Conservation (phyloP, 2,113 vertebrate species). For the Mus pahari region DNA sequence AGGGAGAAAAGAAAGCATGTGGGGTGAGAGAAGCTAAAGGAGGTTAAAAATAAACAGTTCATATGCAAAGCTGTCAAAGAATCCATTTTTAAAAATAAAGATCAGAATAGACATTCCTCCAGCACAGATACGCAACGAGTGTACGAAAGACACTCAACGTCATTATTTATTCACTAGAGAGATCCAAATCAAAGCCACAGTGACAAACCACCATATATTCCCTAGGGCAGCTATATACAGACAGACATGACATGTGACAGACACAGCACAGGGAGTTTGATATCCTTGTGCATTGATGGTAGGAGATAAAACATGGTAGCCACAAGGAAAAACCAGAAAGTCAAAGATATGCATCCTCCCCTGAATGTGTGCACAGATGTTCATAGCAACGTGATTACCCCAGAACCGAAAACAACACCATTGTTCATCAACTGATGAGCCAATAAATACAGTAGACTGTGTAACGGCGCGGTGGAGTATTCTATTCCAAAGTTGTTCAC, state of each 20-base stretch:
- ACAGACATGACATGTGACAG: neutral
- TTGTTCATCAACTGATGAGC: neutral
- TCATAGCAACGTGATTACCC: neutral
- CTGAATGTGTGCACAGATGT: neutral
- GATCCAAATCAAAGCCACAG: neutral
- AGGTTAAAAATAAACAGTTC: neutral
- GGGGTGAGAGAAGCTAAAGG: neutral
- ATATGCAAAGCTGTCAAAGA: neutral
- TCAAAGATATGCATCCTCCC: neutral
- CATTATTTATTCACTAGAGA: neutral
- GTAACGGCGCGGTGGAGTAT: neutral
- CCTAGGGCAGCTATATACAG: neutral
- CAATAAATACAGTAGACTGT: neutral
- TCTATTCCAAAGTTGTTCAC: neutral
- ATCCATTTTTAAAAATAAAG: neutral
- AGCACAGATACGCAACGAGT: neutral
- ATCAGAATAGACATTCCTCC: neutral
- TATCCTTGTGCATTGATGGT: neutral
- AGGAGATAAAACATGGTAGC: neutral
- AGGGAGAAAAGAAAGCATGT: too few species aligned
- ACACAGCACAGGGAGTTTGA: neutral
- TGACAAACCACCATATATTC: neutral
- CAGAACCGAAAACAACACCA: neutral
- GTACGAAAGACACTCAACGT: neutral
- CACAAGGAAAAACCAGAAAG: neutral